A percentile compares a stretch with the other conserved stretches of the same genome.
phyloP scores from a whole-genome alignment of 1,140 invertebrate genomes.

The Periplaneta americana region DNA sequence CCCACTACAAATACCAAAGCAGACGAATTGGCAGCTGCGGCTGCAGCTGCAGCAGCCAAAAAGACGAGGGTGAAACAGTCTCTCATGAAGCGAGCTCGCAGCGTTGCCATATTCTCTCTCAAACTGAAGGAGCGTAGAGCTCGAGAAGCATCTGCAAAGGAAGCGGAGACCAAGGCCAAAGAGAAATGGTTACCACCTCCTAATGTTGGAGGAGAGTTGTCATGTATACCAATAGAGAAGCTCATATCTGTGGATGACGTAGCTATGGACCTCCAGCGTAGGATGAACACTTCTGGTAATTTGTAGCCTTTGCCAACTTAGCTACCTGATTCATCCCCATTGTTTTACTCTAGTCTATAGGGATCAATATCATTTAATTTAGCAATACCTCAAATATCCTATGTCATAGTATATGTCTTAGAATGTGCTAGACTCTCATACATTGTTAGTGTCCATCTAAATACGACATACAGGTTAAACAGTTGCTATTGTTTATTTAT shows the following conservation, averaged over 20 bases:
- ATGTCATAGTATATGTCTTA: background rate
- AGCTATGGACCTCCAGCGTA: constrained; percentile 13
- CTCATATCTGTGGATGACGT: constrained; percentile 37
- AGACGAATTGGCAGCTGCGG: constrained; percentile 32
- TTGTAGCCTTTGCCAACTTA: background rate
- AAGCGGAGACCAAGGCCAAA: constrained; percentile 22
- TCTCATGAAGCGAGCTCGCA: constrained; percentile 71
- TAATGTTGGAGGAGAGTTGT: constrained; percentile 68
- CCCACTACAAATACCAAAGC: constrained; percentile 49
- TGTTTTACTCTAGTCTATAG: background rate
- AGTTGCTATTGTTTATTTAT: background rate
- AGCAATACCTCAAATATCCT: background rate
- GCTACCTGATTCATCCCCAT: no score
- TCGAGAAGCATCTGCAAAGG: constrained; percentile 47
- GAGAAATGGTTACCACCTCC: constrained; percentile 49
- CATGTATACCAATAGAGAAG: constrained; percentile 73
- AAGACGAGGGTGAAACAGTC: constrained; percentile 51
- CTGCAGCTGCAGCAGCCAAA: constrained; percentile 14
- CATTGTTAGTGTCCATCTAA: background rate
- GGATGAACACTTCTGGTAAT: constrained; percentile 3
- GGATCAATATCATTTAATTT: background rate
- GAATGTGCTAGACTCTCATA: no score
- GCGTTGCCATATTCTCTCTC: constrained; percentile 75
- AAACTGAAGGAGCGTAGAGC: constrained; percentile 70
- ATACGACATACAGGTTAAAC: no score